A percentile compares a stretch with the other conserved stretches of the same genome.
Conservation (phyloP, 2,888 invertebrate genomes). For the Nowickia ferox region DNA sequence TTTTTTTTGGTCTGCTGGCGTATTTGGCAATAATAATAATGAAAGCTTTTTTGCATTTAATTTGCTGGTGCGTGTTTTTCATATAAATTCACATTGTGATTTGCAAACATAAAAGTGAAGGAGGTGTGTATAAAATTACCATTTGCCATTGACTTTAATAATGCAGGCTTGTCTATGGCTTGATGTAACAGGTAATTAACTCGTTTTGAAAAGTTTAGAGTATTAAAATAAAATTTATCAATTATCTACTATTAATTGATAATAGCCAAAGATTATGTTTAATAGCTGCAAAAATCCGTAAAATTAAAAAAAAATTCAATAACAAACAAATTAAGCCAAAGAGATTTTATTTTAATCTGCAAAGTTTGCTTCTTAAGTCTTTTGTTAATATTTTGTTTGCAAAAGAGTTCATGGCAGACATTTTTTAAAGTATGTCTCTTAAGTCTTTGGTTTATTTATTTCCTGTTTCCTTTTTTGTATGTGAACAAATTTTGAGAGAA, state of each 20-base stretch:
- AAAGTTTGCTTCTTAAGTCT: conserved; percentile 1
- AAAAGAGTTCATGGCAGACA: no score
- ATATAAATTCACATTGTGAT: neutral
- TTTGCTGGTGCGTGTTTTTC: conserved; percentile 43
- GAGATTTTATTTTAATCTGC: neutral
- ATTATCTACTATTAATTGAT: no score
- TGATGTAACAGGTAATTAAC: neutral
- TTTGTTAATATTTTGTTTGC: neutral
- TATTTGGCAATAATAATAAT: conserved; percentile 38
- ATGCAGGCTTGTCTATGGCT: neutral
- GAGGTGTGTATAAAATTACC: conserved; percentile 40
- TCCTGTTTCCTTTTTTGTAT: neutral
- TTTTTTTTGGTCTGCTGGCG: neutral
- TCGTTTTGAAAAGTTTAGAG: neutral
- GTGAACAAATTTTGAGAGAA: neutral
- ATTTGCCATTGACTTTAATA: conserved; percentile 36
- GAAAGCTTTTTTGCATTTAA: conserved; percentile 39
- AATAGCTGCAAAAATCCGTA: neutral
- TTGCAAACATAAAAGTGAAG: conserved; percentile 14
- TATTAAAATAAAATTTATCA: neutral
- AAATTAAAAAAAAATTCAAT: neutral
- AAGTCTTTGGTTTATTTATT: neutral
- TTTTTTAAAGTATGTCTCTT: neutral
- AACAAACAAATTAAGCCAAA: neutral
- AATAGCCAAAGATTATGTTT: neutral